Evolutionary conservation across 2,888 invertebrate species (phyloP), one percentile per base, ranked within the genome.

Genomic region (Laspeyria flexula): DNA sequence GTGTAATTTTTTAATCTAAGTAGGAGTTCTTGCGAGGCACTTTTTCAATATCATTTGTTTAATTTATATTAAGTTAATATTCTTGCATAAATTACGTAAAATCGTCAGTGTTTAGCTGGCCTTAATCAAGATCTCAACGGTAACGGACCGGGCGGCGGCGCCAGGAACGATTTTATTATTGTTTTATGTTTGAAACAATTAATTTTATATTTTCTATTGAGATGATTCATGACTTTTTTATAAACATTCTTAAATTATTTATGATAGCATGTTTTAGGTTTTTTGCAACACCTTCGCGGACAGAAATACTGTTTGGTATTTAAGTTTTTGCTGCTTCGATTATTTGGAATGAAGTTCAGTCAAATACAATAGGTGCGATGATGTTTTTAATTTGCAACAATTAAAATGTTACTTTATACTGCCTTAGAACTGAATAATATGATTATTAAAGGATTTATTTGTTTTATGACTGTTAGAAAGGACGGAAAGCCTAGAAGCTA

Each of bases 101-200:
- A 40, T 56, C 60, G 67, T 30, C 0, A 41, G 49, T 57, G 12
- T 55, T 59, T 13, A 54, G 40, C 56, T 23, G 48, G 38, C 71
- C 53, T 64, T 50, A 63, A 56, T 56, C 51, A 35, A 51, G 51
- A 59, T 54, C 37, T 68, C 67, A 53, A 60, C 43, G 53, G 53
- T 77, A 81, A 81, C 81, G 80, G 79, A 67, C 57, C 70, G 63
- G 56, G 37, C 71, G 78, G 82, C 79, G 79, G 77, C 81, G 68
- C 70, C 73, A n/a, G 74, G 67, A 67, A 46, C 60, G 53, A 65
- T 75, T 73, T 68, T 60, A 74, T 79, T 75, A 77, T 83, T 80
- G 79, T 82, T 82, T 82, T 77, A 79, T 77, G 77, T 75, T 78
- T 71, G 49, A 54, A 73, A 73, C 77, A 79, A 85, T 85, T 81